Conservation (phyloP, 2,888 invertebrate genomes). For the Melieria omissa region DNA sequence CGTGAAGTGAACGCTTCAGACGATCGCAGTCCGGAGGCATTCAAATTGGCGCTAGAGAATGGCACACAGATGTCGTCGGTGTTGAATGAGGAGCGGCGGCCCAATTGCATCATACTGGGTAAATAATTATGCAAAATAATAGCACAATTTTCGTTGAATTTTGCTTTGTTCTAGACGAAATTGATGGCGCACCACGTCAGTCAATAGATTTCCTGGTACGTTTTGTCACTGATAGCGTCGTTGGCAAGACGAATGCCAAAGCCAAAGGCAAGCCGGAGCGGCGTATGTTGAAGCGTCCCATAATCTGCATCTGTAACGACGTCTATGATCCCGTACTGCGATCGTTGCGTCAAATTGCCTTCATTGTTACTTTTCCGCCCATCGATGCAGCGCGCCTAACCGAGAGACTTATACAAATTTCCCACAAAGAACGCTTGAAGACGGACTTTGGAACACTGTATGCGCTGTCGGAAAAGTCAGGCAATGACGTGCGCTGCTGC, state of each 20-base stretch:
- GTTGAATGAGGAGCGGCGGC: conserved; percentile 78
- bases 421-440: conserved; percentile 74
- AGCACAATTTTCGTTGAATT: neutral
- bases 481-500: conserved; percentile 92
- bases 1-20: conserved; percentile 97
- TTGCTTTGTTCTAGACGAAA: conserved; percentile 79
- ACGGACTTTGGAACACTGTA: conserved; percentile 78
- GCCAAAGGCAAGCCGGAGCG: conserved; percentile 69
- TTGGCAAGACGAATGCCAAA: conserved; percentile 60
- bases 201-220: conserved; percentile 89
- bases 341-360: conserved; percentile 79
- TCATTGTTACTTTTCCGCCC: conserved; percentile 78
- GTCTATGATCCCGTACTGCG: conserved; percentile 88
- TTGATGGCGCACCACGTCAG: conserved; percentile 92
- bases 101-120: conserved; percentile 88
- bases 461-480: conserved; percentile 84
- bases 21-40: conserved; percentile 90
- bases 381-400: conserved; percentile 71
- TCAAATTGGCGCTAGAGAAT: conserved; percentile 82
- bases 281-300: conserved; percentile 81
- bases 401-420: conserved; percentile 77
- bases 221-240: conserved; percentile 75
- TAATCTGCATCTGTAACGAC: conserved; percentile 98
- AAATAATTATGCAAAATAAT: conserved; percentile 17
- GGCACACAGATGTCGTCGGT: conserved; percentile 94